Evolutionary conservation across 2,888 invertebrate species (phyloP).

Genomic region (Mythimna loreyi): DNA sequence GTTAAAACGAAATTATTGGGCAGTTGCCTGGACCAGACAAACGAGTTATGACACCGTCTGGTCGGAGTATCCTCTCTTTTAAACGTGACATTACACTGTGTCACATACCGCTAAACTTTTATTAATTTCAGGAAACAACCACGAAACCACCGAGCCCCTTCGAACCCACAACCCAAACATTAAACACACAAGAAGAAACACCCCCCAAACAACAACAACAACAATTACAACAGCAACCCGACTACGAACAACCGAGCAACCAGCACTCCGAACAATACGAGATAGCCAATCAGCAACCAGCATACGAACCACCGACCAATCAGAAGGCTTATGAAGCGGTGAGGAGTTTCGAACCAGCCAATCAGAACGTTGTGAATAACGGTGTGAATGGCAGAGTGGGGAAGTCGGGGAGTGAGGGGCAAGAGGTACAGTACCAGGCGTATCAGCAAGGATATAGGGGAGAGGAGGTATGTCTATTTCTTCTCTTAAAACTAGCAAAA

Average conservation of each 20-base stretch:
- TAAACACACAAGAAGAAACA: slow-evolving; percentile 31
- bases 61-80: too few species aligned
- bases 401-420: slow-evolving; percentile 67
- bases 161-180: slow-evolving; percentile 37
- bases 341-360: slow-evolving; percentile 54
- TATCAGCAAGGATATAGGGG: slow-evolving; percentile 73
- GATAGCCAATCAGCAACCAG: slow-evolving; percentile 48
- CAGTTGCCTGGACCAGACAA: too few species aligned
- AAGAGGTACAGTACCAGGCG: slow-evolving; percentile 68
- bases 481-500: too few species aligned
- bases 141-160: slow-evolving; percentile 49
- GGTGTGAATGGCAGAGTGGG: slow-evolving; percentile 25
- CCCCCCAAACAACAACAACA: slow-evolving; percentile 17
- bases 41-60: too few species aligned
- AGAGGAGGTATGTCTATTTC: slow-evolving; percentile 73
- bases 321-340: slow-evolving; percentile 62
- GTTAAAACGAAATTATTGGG: too few species aligned
- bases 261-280: slow-evolving; percentile 55
- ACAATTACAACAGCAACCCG: slow-evolving; percentile 20
- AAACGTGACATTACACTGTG: too few species aligned
- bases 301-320: slow-evolving; percentile 63
- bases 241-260: slow-evolving; percentile 71
- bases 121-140: slow-evolving; percentile 57
- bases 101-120: too few species aligned
- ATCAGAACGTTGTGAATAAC: slow-evolving; percentile 59